Conservation (phyloP, 1,140 invertebrate genomes). For the Nephila pilipes region DNA sequence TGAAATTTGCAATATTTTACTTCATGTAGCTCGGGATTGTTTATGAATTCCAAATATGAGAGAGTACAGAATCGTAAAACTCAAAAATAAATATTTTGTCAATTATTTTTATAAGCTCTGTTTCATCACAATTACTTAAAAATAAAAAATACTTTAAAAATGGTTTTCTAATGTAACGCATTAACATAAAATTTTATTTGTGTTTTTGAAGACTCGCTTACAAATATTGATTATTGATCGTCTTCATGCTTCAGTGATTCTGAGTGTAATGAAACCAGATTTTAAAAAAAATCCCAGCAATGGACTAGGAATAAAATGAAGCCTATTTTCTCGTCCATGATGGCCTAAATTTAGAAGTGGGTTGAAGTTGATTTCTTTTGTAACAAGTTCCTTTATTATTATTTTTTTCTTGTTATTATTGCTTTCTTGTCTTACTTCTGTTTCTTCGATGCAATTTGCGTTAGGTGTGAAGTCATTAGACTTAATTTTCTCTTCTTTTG, state of each 20-base stretch:
- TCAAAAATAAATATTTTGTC: not conserved
- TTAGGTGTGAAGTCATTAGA: constrained; percentile 32
- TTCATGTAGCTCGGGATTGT: no score
- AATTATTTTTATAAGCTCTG: not conserved
- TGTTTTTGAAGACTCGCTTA: not conserved
- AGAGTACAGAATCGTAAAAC: not conserved
- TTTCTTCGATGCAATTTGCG: not conserved
- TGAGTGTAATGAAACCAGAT: not conserved
- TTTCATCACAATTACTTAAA: not conserved
- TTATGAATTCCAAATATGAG: no score
- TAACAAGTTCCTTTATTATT: not conserved
- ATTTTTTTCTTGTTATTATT: no score
- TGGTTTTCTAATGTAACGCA: not conserved
- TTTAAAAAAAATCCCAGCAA: not conserved
- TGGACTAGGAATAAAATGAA: not conserved
- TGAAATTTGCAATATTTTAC: no score
- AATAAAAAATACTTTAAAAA: not conserved
- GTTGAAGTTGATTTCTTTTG: constrained; percentile 16
- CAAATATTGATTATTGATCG: not conserved
- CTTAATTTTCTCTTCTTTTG: not conserved
- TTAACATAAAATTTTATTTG: not conserved
- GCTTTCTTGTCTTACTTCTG: not conserved
- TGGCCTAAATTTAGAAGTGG: constrained; percentile 30
- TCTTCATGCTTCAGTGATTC: not conserved
- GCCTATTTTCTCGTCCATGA: not conserved